These are phyloP conservation scores for Hydrophis major DNA, from an alignment of 2,797 vertebrate species.

Conservation along the genomic window DNA sequence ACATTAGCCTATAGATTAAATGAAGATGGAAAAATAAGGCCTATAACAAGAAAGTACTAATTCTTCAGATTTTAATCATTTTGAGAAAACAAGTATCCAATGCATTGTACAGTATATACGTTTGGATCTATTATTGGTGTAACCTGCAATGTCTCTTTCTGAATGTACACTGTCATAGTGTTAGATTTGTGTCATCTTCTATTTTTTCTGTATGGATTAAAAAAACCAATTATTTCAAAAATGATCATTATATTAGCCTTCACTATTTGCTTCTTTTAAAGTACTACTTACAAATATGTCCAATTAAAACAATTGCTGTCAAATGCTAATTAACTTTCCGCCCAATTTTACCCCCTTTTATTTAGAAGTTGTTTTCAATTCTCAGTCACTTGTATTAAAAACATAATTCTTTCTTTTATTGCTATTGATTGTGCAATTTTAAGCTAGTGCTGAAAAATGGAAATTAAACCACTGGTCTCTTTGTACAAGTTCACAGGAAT, in stretches of 20 bases:
- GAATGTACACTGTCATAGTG: not conserved
- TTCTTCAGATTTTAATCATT: not conserved
- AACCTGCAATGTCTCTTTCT: not conserved
- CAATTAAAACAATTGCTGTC: constrained; percentile 16
- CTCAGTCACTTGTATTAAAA: constrained; percentile 31
- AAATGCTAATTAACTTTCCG: constrained; percentile 30
- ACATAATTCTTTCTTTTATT: constrained; percentile 36
- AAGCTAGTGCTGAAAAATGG: constrained; percentile 46
- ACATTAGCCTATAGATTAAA: not conserved
- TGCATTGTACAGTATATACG: not conserved
- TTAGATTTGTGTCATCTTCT: not conserved
- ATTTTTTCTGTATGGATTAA: not conserved
- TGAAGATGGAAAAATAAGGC: not conserved
- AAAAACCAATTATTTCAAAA: constrained; percentile 35
- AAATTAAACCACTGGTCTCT: constrained; percentile 49
- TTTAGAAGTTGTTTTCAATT: constrained; percentile 36
- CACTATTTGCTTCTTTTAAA: constrained; percentile 32
- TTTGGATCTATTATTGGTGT: too few species aligned
- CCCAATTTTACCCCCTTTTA: not conserved
- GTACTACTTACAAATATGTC: constrained; percentile 33
- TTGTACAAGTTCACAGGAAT: constrained; percentile 35
- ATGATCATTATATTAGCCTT: constrained; percentile 28
- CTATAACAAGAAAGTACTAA: not conserved
- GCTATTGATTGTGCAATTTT: constrained; percentile 62
- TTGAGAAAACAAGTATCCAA: not conserved